Evolutionary conservation across 2,888 invertebrate genomes (phyloP).

Genomic region (Alcis repandata): DNA sequence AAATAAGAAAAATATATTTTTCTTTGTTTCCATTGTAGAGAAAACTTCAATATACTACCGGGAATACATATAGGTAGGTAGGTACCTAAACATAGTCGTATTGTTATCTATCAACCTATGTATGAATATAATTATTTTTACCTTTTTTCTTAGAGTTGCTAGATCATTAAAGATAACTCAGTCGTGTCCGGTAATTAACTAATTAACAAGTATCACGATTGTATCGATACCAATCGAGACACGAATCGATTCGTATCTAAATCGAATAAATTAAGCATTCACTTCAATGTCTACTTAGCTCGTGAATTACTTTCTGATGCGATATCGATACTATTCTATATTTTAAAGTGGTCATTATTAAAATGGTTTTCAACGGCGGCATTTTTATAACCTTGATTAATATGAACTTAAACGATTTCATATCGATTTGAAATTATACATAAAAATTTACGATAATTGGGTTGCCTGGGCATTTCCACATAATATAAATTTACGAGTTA

Average conservation of each 20-base stretch:
- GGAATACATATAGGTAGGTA: too few relatives aligned
- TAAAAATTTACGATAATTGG: slow-evolving; percentile 2
- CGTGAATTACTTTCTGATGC: slow-evolving; percentile 40
- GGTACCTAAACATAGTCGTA: too few relatives aligned
- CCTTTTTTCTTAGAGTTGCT: neutral
- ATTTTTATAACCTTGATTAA: slow-evolving; percentile 23
- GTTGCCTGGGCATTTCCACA: neutral
- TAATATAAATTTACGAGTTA: too few relatives aligned
- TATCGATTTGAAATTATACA: neutral
- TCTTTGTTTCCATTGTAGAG: too few relatives aligned
- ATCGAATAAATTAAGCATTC: slow-evolving; percentile 39
- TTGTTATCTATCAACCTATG: too few relatives aligned
- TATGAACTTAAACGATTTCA: neutral
- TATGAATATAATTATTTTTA: neutral
- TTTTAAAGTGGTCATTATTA: neutral
- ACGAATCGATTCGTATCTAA: slow-evolving; percentile 30
- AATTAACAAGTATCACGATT: slow-evolving; percentile 24
- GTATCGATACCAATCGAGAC: slow-evolving; percentile 29
- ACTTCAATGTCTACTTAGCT: slow-evolving; percentile 25
- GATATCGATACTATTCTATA: slow-evolving; percentile 11
- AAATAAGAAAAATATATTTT: too few relatives aligned
- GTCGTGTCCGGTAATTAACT: slow-evolving; percentile 23
- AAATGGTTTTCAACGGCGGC: slow-evolving; percentile 5
- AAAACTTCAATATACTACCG: too few relatives aligned
- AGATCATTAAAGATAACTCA: slow-evolving; percentile 5